A percentile compares a stretch with the other conserved stretches of the same genome.
Evolutionary conservation across 2,888 invertebrate genomes (phyloP).

Genomic region (Silvanus unidentatus): DNA sequence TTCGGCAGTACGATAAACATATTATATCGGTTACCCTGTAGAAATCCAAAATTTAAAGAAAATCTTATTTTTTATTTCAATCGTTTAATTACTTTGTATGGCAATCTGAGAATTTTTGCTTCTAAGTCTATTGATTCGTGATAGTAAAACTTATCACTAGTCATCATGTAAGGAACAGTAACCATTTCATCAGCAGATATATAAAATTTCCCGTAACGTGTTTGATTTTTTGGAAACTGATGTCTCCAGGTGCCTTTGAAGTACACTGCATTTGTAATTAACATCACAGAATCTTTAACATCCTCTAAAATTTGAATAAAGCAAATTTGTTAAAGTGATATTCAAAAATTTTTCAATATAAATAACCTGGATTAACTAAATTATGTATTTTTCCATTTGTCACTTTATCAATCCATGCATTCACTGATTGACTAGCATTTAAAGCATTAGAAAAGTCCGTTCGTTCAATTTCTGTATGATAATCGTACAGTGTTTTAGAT

Average conservation of each 20-base stretch:
- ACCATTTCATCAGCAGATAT: constrained; percentile 47
- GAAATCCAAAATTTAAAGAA: constrained; percentile 15
- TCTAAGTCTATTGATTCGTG: constrained; percentile 57
- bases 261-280: constrained; percentile 68
- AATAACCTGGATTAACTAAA: constrained; percentile 56
- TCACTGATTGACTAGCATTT: constrained; percentile 59
- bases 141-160: constrained; percentile 59
- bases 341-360: not conserved
- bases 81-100: constrained; percentile 55
- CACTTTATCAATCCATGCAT: constrained; percentile 70
- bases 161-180: constrained; percentile 63
- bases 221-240: constrained; percentile 59
- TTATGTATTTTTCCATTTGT: constrained; percentile 70
- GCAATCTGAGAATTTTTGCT: constrained; percentile 66
- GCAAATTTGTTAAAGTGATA: not conserved
- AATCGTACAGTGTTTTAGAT: constrained; percentile 57
- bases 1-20: constrained; percentile 70
- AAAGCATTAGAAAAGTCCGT: constrained; percentile 58
- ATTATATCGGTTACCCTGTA: constrained; percentile 65
- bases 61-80: not conserved
- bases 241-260: constrained; percentile 76
- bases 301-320: constrained; percentile 47
- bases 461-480: constrained; percentile 59
- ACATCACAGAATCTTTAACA: constrained; percentile 55
- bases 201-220: constrained; percentile 57